phyloP scores from a whole-genome alignment of 2,113 vertebrate genomes.

The Tapirus terrestris region DNA sequence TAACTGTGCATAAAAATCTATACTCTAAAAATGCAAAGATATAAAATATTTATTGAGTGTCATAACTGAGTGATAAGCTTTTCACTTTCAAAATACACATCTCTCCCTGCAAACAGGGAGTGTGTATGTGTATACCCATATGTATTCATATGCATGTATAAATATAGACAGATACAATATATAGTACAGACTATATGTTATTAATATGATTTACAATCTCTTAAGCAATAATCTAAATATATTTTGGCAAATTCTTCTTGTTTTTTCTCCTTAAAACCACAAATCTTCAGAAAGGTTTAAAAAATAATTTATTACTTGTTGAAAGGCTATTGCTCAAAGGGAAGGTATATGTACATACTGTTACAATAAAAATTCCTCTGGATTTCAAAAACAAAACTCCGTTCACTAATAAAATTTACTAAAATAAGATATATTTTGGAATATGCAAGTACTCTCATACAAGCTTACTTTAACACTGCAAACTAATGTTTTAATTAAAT shows the following conservation, averaged over 20 bases:
- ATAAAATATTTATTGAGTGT: neutral
- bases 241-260: neutral
- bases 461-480: neutral
- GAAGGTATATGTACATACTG: neutral
- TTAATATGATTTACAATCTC: neutral
- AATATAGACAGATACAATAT: neutral
- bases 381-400: neutral
- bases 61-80: neutral
- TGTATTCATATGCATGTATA: neutral
- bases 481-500: constrained; percentile 48
- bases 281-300: neutral
- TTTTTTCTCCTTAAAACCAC: neutral
- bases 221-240: neutral
- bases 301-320: neutral
- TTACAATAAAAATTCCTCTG: neutral
- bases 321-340: neutral
- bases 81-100: neutral
- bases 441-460: neutral
- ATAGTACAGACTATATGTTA: neutral
- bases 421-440: neutral
- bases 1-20: neutral
- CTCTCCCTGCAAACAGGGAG: neutral
- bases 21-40: neutral
- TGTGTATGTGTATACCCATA: neutral
- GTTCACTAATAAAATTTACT: neutral